A percentile compares a stretch with the other conserved stretches of the same genome.
Conservation (phyloP, 2,113 vertebrate species). For the Phylloscopus trochilus region DNA sequence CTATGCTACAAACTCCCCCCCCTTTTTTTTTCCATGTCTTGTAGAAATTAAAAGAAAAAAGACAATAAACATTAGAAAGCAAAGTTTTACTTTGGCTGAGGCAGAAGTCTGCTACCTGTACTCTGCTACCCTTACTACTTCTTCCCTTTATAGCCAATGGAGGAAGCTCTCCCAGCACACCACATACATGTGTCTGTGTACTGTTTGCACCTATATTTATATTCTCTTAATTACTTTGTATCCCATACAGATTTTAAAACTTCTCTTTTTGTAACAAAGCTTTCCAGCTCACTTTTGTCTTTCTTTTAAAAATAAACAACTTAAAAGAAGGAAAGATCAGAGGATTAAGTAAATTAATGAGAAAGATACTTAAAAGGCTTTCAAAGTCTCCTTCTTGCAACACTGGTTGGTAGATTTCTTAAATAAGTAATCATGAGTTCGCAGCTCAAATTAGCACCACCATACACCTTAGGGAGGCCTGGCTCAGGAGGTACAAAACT, state of each 20-base stretch:
- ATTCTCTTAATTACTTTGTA: slow-evolving; percentile 56
- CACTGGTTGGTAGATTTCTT: slow-evolving; percentile 35
- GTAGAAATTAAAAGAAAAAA: not conserved
- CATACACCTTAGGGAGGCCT: not conserved
- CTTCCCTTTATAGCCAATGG: not conserved
- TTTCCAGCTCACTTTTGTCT: slow-evolving; percentile 53
- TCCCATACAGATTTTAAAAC: slow-evolving; percentile 23
- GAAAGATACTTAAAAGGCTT: slow-evolving; percentile 64
- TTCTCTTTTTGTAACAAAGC: slow-evolving; percentile 60
- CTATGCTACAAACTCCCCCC: not conserved
- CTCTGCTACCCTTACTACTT: not conserved
- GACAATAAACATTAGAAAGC: not conserved
- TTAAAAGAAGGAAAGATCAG: slow-evolving; percentile 68
- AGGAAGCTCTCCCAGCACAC: not conserved
- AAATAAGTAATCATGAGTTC: slow-evolving; percentile 40
- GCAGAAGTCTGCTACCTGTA: not conserved
- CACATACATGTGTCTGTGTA: not conserved
- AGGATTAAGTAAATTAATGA: slow-evolving; percentile 70
- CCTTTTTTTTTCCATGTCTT: not conserved
- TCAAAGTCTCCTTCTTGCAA: slow-evolving; percentile 54
- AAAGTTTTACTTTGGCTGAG: not conserved
- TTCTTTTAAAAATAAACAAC: slow-evolving; percentile 62
- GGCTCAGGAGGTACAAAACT: not conserved
- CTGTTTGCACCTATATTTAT: slow-evolving; percentile 4
- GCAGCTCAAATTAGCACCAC: slow-evolving; percentile 48